These are phyloP conservation scores for Podargus strigoides DNA, from an alignment of 2,797 vertebrate species.

Conservation along the genomic window DNA sequence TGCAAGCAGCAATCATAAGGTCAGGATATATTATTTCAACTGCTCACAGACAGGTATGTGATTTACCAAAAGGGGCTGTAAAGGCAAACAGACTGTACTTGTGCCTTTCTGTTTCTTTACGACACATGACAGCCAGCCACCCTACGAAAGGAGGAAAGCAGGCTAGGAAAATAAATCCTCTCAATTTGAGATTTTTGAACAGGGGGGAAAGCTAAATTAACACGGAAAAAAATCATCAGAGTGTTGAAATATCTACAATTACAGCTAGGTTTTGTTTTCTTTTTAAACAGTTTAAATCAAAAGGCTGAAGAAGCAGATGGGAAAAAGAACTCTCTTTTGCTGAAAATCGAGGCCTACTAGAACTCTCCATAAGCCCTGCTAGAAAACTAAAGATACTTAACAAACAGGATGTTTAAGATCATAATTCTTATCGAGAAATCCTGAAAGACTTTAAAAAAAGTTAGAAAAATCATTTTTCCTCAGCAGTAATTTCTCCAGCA, in stretches of 20 bases:
- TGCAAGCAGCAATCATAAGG: rapidly evolving
- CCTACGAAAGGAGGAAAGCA: background rate
- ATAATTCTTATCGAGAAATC: background rate
- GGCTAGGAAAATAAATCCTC: background rate
- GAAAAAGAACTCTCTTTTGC: background rate
- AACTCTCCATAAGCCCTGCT: background rate
- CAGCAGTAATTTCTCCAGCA: background rate
- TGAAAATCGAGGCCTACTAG: background rate
- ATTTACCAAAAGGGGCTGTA: background rate
- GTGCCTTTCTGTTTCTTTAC: background rate
- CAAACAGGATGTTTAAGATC: background rate
- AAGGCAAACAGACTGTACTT: background rate
- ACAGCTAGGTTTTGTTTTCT: conserved; percentile 35
- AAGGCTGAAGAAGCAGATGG: background rate
- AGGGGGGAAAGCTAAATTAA: conserved; percentile 11
- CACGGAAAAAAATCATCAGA: background rate
- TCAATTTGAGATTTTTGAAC: background rate
- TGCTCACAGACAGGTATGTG: background rate
- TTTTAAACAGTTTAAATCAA: conserved; percentile 36
- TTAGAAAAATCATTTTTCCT: background rate
- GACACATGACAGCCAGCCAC: background rate
- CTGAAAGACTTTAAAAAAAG: background rate
- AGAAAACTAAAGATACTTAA: background rate
- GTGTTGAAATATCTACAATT: conserved; percentile 31
- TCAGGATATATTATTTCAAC: background rate